Conservation (phyloP, 1,140 invertebrate species). For the Drosophila grimshawi region DNA sequence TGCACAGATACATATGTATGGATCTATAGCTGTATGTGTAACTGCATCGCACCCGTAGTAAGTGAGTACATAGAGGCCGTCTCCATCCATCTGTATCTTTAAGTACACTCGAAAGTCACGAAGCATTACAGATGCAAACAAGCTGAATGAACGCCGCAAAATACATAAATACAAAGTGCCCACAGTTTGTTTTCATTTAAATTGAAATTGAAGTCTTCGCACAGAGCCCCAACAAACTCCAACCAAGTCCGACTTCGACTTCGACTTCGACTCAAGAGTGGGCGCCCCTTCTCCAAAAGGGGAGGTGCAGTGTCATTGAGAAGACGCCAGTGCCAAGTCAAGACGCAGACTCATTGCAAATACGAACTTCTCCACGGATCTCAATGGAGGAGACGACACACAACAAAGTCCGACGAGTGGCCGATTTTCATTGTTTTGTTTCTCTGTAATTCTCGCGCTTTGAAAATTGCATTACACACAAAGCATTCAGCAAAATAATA, state of each 20-base stretch:
- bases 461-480: constrained; percentile 83
- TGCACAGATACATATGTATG: constrained; percentile 21
- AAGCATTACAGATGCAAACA: constrained; percentile 82
- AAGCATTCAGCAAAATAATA: constrained; percentile 52
- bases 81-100: constrained; percentile 77
- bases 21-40: constrained; percentile 50
- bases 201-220: constrained; percentile 75
- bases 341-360: constrained; percentile 70
- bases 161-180: constrained; percentile 82
- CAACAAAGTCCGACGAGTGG: constrained; percentile 41
- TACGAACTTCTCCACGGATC: constrained; percentile 27
- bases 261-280: constrained; percentile 23
- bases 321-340: constrained; percentile 61
- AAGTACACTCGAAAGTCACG: constrained; percentile 79
- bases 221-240: constrained; percentile 29
- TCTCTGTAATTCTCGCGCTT: constrained; percentile 78
- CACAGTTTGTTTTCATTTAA: constrained; percentile 82
- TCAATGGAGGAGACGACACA: constrained; percentile 1
- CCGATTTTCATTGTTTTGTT: constrained; percentile 77
- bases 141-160: constrained; percentile 78
- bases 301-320: neutral
- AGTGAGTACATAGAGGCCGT: constrained; percentile 34
- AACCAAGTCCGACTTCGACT: constrained; percentile 13
- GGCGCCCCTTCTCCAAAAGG: constrained; percentile 25
- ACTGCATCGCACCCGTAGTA: constrained; percentile 60